Base-by-base conservation (phyloP, 30 jellyfish, hydroid and myxozoan species). In the Turritopsis rubra region DNA sequence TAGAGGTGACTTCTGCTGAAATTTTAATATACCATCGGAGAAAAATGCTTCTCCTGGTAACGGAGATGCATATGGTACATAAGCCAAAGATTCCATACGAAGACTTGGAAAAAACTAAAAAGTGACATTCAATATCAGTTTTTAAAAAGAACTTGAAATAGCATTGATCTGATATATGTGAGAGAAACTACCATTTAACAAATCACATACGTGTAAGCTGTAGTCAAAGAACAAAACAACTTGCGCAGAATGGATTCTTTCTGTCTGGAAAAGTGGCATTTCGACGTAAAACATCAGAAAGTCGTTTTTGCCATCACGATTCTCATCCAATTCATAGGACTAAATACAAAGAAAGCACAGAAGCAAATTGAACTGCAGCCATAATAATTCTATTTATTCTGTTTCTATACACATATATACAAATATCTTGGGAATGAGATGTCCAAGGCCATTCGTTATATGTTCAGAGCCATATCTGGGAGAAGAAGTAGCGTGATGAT, bases 261-360 rank as follows among this genome's bases (percentile, higher is more conserved):
- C 98, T 1, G 84, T 72, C n/a, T 87, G 81, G 29, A 79, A 66
- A 29, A 88, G 23, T 16, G 98, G 96, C 66, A 88, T 83, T 73
- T 91, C 95, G 25, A 91, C 73, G 41, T 87, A 91, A 83, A 91
- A 87, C 71, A 78, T 52, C 65, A 91, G 75, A 31, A 7, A 31
- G 60, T 91, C 98, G 53, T 91, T 83, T 60, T 85, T 91, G 7
- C 98, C 98, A 84, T 91, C 98, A 21, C 88, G 87, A 54, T 91
- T 87, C 81, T 72, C 75, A 66, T 91, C 98, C 1, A 65, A 85
- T 78, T 91, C 98, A 54, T 87, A 52, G 24, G 98, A 91, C 98
- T 91, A 65, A 41, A 5, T 5, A 41, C 5, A 41, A 41, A 41
- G 13, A 41, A 3, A 41, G 9, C 60, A 41, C 5, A 41, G 60